Conservation (phyloP, 1,140 invertebrate species). For the Chelonus insularis region DNA sequence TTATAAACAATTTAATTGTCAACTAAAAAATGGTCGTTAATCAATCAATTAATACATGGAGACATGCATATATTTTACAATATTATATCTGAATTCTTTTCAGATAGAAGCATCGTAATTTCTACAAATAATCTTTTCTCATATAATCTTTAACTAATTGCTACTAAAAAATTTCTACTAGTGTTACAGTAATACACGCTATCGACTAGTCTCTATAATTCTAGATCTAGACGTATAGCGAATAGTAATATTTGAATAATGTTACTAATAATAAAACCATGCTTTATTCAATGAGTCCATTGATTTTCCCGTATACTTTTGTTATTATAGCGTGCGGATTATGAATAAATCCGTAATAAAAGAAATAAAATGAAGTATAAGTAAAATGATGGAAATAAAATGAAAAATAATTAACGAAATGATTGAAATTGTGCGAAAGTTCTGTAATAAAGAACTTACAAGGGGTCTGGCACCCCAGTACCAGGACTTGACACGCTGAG, state of each 20-base stretch:
- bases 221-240: conserved; percentile 33
- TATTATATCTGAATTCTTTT: too few relatives aligned
- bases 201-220: conserved; percentile 49
- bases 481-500: conserved; percentile 92
- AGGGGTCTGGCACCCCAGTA: conserved; percentile 89
- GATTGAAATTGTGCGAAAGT: conserved; percentile 25
- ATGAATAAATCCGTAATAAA: neutral
- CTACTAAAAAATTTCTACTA: too few relatives aligned
- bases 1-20: too few relatives aligned
- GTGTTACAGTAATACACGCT: too few relatives aligned
- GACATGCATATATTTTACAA: too few relatives aligned
- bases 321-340: neutral
- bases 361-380: conserved; percentile 1
- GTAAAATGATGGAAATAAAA: conserved; percentile 18
- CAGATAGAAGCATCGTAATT: too few relatives aligned
- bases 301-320: conserved; percentile 1
- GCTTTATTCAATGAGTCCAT: too few relatives aligned
- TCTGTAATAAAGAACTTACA: conserved; percentile 70
- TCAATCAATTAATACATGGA: too few relatives aligned
- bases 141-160: too few relatives aligned
- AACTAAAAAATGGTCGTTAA: too few relatives aligned
- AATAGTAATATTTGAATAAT: conserved; percentile 1
- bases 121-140: too few relatives aligned
- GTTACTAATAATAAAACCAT: neutral
- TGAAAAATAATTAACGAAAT: conserved; percentile 23